These are phyloP conservation scores for Tragopan temminckii DNA, from an alignment of 2,797 vertebrate genomes.

Conservation along the genomic window DNA sequence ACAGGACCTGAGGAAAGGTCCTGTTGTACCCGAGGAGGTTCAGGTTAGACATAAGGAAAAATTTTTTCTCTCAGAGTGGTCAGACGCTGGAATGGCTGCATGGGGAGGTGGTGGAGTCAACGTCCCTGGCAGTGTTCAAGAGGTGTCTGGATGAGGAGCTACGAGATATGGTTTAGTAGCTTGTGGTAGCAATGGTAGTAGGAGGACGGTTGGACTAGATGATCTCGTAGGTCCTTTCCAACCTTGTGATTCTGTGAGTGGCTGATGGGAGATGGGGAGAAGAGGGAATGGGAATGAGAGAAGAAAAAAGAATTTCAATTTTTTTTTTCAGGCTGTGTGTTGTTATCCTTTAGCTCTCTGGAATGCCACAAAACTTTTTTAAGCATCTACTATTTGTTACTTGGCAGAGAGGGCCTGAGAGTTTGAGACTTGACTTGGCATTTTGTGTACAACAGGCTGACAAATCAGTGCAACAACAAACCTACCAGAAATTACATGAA, in stretches of 20 bases:
- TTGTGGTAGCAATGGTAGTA: too few relatives aligned
- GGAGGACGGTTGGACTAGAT: too few relatives aligned
- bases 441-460: slow-evolving; percentile 41
- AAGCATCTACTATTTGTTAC: neutral
- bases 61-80: too few relatives aligned
- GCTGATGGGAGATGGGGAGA: neutral
- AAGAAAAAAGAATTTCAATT: neutral
- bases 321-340: neutral
- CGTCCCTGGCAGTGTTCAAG: too few relatives aligned
- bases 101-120: too few relatives aligned
- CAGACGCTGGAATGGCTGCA: too few relatives aligned
- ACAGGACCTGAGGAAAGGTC: too few relatives aligned
- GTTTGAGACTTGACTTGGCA: slow-evolving; percentile 30
- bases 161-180: too few relatives aligned
- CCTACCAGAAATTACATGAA: slow-evolving; percentile 25
- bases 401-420: slow-evolving; percentile 53
- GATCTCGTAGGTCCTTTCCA: too few relatives aligned
- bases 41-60: too few relatives aligned
- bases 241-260: neutral
- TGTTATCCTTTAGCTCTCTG: slow-evolving; percentile 21
- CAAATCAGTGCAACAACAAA: slow-evolving; percentile 53
- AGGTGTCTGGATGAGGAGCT: too few relatives aligned
- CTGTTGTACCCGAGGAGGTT: too few relatives aligned
- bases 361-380: slow-evolving; percentile 41
- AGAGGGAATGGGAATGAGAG: neutral